Conservation (phyloP, 2,888 invertebrate species). For the Meloe dianella region DNA sequence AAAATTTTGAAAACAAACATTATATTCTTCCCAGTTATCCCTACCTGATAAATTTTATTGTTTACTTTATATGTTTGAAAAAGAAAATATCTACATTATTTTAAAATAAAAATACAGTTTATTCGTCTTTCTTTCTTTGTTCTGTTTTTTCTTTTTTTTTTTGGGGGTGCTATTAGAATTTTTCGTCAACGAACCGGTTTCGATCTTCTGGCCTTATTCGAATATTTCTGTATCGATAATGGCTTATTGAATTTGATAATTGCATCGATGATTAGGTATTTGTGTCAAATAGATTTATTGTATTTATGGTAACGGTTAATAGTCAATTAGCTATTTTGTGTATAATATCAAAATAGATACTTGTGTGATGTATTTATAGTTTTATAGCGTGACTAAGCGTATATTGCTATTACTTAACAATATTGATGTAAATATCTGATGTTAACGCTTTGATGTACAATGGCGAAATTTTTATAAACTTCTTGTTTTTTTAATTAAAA, state of each 20-base stretch:
- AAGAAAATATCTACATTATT: neutral
- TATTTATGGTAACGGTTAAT: constrained; percentile 1
- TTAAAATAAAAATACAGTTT: neutral
- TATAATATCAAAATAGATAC: neutral
- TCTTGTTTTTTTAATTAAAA: neutral
- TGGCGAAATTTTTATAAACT: neutral
- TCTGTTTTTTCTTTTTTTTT: no score
- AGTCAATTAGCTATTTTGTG: neutral
- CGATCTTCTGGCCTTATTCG: neutral
- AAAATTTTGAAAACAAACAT: constrained; percentile 33
- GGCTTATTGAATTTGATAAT: no score
- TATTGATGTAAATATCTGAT: neutral
- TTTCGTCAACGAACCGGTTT: neutral
- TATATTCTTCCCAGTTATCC: constrained; percentile 28
- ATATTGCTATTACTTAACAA: neutral
- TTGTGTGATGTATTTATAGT: neutral
- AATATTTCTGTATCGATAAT: neutral
- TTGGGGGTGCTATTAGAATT: no score
- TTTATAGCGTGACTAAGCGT: neutral
- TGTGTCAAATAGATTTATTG: neutral
- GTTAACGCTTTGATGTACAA: neutral
- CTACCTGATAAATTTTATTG: neutral
- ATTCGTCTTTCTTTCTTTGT: no score
- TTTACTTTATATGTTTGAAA: neutral
- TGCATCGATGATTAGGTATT: neutral